phyloP scores from a whole-genome alignment of 2,113 vertebrate genomes.

The Xenotilapia flavipinnis region DNA sequence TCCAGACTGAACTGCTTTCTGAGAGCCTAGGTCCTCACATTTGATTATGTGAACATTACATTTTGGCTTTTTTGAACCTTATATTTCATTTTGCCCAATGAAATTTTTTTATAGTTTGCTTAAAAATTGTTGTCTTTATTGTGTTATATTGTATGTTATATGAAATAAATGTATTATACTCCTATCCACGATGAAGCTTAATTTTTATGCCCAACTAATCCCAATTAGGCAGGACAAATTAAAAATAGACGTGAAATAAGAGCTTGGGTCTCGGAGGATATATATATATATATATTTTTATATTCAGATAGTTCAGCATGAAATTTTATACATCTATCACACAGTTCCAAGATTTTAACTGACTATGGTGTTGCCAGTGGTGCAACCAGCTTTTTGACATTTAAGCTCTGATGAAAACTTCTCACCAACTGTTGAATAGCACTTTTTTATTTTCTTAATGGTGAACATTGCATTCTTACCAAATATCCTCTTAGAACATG shows the following conservation, averaged over 20 bases:
- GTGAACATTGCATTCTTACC: background rate
- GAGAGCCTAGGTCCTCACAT: background rate
- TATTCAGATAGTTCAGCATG: background rate
- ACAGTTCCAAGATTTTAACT: background rate
- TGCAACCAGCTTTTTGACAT: background rate
- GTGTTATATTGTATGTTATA: background rate
- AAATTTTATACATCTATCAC: background rate
- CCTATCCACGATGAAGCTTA: background rate
- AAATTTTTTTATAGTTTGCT: background rate
- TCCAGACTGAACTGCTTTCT: background rate
- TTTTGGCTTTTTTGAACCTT: background rate
- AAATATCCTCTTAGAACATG: background rate
- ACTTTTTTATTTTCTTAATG: background rate
- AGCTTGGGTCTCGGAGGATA: background rate
- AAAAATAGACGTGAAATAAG: background rate
- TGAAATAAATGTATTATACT: accelerated
- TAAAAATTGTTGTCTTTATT: background rate
- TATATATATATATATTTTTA: background rate
- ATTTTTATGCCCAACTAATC: background rate
- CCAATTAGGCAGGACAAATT: background rate
- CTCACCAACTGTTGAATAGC: background rate
- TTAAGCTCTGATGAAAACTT: background rate
- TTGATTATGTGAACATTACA: background rate
- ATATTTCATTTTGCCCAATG: background rate
- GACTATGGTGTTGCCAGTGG: background rate